Percentiles rank a stretch among this genome's conserved stretches.
Conservation (phyloP, 2,797 vertebrate species). For the Sciurus carolinensis region DNA sequence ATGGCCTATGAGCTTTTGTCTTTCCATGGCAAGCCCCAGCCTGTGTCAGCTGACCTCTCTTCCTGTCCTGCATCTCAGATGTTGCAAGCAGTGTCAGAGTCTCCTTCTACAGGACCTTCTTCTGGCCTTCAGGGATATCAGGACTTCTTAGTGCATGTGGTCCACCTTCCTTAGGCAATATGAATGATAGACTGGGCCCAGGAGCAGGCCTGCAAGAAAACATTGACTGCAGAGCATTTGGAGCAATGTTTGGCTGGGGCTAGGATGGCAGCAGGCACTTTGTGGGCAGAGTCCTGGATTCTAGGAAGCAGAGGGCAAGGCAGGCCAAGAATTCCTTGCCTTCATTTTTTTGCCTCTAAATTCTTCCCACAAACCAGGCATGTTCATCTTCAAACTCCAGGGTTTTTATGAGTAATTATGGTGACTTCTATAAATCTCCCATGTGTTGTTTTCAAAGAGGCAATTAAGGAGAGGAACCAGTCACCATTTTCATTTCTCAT, state of each 20-base stretch:
- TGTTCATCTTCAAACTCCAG: slow-evolving; percentile 76
- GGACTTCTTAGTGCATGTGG: not conserved
- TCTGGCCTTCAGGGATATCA: not conserved
- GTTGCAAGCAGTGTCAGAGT: not conserved
- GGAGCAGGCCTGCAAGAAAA: not conserved
- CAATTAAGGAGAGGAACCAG: slow-evolving; percentile 81
- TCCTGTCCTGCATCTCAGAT: not conserved
- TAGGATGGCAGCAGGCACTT: slow-evolving; percentile 34
- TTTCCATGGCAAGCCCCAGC: not conserved
- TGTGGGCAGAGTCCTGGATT: slow-evolving; percentile 57
- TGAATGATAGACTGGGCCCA: not conserved
- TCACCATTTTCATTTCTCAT: slow-evolving; percentile 84
- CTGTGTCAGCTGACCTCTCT: not conserved
- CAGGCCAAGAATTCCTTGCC: slow-evolving; percentile 72
- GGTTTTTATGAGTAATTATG: slow-evolving; percentile 83
- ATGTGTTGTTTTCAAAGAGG: slow-evolving; percentile 87
- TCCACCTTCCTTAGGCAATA: not conserved
- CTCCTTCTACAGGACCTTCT: not conserved
- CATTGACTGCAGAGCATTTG: rapidly evolving
- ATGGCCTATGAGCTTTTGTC: not conserved
- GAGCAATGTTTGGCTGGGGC: not conserved
- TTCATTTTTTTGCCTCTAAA: slow-evolving; percentile 79
- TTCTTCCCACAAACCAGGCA: slow-evolving; percentile 82
- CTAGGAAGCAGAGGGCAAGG: slow-evolving; percentile 65
- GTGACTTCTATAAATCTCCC: slow-evolving; percentile 85